phyloP scores from a whole-genome alignment of 23 tunicate species.

The Pegea sp. region DNA sequence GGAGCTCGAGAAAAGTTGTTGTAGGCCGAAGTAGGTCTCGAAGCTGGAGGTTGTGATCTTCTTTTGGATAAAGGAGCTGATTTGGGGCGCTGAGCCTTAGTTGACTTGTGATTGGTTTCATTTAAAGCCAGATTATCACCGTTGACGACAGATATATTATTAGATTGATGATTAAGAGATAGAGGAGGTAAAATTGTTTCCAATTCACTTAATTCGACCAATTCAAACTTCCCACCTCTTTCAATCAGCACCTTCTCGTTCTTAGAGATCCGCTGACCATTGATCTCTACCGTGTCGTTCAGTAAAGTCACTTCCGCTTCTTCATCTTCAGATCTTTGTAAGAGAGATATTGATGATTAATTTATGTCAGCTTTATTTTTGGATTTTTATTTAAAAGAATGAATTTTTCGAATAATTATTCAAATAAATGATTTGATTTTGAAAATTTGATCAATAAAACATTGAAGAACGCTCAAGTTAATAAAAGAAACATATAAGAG shows the following conservation, averaged over 20 bases:
- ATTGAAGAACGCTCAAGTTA: too few species aligned
- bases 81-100: constrained; percentile 5
- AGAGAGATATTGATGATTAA: too few species aligned
- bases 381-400: too few species aligned
- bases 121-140: too few species aligned
- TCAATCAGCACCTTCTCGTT: constrained; percentile 78
- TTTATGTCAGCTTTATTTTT: too few species aligned
- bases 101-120: too few species aligned
- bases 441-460: too few species aligned
- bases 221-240: constrained; percentile 66
- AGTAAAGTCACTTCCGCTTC: too few species aligned
- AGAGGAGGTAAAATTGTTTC: constrained; percentile 33
- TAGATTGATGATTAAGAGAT: neutral
- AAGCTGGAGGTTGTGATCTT: constrained; percentile 6
- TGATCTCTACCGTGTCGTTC: constrained; percentile 50
- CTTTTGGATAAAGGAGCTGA: constrained; percentile 11
- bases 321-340: too few species aligned
- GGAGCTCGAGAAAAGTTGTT: neutral
- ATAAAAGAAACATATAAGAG: too few species aligned
- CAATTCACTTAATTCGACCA: constrained; percentile 50
- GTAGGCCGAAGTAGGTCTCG: constrained; percentile 9
- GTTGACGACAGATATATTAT: neutral
- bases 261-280: constrained; percentile 35
- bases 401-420: too few species aligned
- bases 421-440: too few species aligned